Evolutionary conservation across 2,888 invertebrate genomes (phyloP).

Genomic region (Nomada hirtipes): DNA sequence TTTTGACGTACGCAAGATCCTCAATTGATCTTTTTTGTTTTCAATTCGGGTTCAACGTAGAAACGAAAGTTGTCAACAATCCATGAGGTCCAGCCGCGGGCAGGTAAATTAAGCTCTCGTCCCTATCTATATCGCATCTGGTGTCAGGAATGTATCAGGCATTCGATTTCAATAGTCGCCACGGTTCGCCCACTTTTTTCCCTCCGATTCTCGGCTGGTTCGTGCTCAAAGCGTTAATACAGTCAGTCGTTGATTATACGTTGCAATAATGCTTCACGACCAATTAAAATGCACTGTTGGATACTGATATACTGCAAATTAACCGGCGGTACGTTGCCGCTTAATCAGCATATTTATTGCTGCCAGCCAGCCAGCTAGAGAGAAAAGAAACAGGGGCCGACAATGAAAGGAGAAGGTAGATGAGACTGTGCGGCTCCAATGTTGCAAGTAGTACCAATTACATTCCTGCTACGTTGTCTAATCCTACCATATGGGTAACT

Average conservation of each 20-base stretch:
- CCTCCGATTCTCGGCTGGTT: neutral
- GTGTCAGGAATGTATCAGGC: neutral
- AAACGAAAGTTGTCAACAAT: too few species aligned
- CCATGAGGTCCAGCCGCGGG: too few species aligned
- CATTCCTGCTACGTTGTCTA: conserved; percentile 60
- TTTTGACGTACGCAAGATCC: too few species aligned
- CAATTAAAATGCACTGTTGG: conserved; percentile 73
- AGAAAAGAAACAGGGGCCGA: neutral
- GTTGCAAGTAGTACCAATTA: conserved; percentile 63
- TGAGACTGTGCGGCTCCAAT: conserved; percentile 44
- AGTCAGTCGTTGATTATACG: conserved; percentile 58
- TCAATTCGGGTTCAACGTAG: too few species aligned
- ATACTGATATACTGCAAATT: conserved; percentile 74
- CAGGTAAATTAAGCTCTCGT: too few species aligned
- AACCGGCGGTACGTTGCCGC: conserved; percentile 70
- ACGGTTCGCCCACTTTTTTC: conserved; percentile 27
- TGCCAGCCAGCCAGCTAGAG: conserved; percentile 38
- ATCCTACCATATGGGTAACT: conserved; percentile 60
- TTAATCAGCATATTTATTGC: conserved; percentile 74
- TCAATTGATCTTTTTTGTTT: too few species aligned
- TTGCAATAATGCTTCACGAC: conserved; percentile 70
- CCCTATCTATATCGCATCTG: neutral
- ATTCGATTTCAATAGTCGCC: neutral
- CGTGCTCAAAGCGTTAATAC: conserved; percentile 28
- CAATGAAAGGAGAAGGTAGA: conserved; percentile 39